phyloP scores from a whole-genome alignment of 2,113 vertebrate species.

The Zonotrichia leucophrys region DNA sequence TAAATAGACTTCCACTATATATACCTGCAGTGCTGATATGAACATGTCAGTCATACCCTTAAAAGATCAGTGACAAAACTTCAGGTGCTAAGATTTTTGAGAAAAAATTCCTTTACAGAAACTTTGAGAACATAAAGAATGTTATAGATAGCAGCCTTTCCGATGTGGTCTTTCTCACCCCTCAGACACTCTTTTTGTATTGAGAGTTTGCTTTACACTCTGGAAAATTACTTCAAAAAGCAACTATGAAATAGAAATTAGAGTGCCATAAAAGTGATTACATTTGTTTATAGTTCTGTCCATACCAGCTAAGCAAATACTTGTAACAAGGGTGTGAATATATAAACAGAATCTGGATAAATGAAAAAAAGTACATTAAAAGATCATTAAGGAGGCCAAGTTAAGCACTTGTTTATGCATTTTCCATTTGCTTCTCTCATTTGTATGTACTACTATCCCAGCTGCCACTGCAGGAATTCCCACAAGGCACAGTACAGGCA shows the following conservation, averaged over 20 bases:
- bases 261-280: not conserved
- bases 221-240: not conserved
- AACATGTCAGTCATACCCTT: not conserved
- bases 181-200: not conserved
- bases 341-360: not conserved
- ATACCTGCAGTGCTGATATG: not conserved
- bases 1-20: not conserved
- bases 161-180: not conserved
- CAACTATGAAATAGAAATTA: not conserved
- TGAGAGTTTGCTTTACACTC: not conserved
- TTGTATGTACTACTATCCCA: not conserved
- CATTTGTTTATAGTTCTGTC: not conserved
- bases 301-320: not conserved
- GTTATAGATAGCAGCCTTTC: not conserved
- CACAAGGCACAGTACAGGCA: conserved; percentile 4
- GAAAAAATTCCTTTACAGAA: not conserved
- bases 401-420: not conserved
- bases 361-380: not conserved
- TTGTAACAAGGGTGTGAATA: not conserved
- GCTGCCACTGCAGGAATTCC: not conserved
- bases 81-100: not conserved
- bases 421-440: not conserved
- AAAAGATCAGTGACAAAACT: not conserved
- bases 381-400: not conserved
- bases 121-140: not conserved